Conservation (phyloP, 2,797 vertebrate genomes). For the Gallinago stenura region DNA sequence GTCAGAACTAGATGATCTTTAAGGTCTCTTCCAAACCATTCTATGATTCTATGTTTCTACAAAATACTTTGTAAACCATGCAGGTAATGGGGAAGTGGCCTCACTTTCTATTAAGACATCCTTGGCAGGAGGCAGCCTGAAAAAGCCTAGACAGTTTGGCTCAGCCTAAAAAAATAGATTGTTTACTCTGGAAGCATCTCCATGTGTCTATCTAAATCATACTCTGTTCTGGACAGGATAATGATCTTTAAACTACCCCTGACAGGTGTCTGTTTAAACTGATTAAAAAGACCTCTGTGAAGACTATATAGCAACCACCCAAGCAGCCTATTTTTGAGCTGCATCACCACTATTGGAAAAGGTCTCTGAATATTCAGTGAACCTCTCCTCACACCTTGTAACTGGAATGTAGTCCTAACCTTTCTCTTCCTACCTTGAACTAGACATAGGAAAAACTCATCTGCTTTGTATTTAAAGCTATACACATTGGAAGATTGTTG, state of each 20-base stretch:
- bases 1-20: neutral
- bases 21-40: neutral
- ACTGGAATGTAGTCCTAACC: neutral
- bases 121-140: neutral
- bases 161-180: neutral
- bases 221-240: neutral
- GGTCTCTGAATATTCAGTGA: neutral
- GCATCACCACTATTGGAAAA: neutral
- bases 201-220: neutral
- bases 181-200: neutral
- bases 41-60: neutral
- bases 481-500: neutral
- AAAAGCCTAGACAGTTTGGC: neutral
- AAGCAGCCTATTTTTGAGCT: neutral
- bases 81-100: accelerated
- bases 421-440: neutral
- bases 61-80: neutral
- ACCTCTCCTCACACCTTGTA: neutral
- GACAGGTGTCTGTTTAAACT: neutral
- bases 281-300: neutral
- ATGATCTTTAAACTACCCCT: neutral
- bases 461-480: neutral
- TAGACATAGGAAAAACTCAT: accelerated
- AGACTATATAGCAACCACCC: neutral
- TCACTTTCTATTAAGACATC: neutral